Conservation (phyloP, 2,113 vertebrate genomes). For the Cynocephalus volans region DNA sequence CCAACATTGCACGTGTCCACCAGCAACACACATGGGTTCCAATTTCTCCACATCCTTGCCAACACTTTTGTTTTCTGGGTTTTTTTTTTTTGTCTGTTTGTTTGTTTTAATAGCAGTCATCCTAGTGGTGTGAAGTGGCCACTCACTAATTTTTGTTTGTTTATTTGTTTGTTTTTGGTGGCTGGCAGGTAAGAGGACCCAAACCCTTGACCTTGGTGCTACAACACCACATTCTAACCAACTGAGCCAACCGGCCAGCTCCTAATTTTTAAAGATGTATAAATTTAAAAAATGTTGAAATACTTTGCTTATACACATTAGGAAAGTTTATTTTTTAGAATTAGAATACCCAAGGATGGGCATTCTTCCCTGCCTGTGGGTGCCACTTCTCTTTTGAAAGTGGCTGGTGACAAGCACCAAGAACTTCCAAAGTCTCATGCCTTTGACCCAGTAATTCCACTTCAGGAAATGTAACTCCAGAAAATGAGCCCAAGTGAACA, state of each 20-base stretch:
- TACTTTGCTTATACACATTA: not conserved
- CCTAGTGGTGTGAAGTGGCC: not conserved
- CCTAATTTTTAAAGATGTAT: not conserved
- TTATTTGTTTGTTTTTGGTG: no score
- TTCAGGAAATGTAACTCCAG: not conserved
- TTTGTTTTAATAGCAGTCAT: not conserved
- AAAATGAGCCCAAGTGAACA: not conserved
- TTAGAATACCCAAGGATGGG: not conserved
- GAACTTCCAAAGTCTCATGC: not conserved
- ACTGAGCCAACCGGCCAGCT: no score
- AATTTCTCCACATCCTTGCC: not conserved
- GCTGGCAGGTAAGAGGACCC: no score
- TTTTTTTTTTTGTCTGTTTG: not conserved
- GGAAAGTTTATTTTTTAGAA: not conserved
- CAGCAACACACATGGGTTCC: not conserved
- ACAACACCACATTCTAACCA: no score
- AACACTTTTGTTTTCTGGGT: not conserved
- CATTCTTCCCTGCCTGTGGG: not conserved
- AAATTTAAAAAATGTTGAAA: not conserved
- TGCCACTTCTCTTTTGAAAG: not conserved
- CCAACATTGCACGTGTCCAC: not conserved
- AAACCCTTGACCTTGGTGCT: no score
- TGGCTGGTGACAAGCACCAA: not conserved
- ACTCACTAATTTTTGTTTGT: not conserved
- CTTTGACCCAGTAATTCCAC: not conserved